phyloP scores from a whole-genome alignment of 2,888 invertebrate genomes.

The Tipula lateralis region DNA sequence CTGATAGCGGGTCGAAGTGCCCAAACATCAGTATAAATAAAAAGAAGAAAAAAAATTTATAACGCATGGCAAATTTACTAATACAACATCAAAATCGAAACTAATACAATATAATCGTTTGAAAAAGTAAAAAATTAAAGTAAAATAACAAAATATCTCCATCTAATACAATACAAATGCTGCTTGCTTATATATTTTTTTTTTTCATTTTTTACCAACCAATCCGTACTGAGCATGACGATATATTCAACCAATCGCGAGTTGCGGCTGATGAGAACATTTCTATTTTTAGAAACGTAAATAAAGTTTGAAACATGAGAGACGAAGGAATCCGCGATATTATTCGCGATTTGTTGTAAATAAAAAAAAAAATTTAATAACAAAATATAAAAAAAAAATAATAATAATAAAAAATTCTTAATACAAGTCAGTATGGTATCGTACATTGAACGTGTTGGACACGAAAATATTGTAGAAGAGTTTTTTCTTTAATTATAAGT shows the following conservation, averaged over 20 bases:
- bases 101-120: neutral
- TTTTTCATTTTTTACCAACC: neutral
- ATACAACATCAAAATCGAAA: neutral
- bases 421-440: slow-evolving; percentile 31
- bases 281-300: slow-evolving; percentile 32
- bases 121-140: neutral
- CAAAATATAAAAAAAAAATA: neutral
- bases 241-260: slow-evolving; percentile 25
- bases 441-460: slow-evolving; percentile 31
- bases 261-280: slow-evolving; percentile 29
- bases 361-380: neutral
- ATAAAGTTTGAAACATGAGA: slow-evolving; percentile 29
- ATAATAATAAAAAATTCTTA: slow-evolving; percentile 4
- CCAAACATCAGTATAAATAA: neutral
- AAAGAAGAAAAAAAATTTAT: neutral
- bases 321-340: neutral
- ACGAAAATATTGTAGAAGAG: neutral
- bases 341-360: neutral
- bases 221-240: slow-evolving; percentile 19
- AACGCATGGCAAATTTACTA: slow-evolving; percentile 19
- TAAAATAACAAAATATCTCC: slow-evolving; percentile 15
- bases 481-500: neutral
- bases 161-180: slow-evolving; percentile 19
- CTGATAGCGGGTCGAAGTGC: neutral
- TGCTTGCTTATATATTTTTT: neutral